phyloP scores from a whole-genome alignment of 2,113 vertebrate genomes.

The Ceyx cyanopectus region DNA sequence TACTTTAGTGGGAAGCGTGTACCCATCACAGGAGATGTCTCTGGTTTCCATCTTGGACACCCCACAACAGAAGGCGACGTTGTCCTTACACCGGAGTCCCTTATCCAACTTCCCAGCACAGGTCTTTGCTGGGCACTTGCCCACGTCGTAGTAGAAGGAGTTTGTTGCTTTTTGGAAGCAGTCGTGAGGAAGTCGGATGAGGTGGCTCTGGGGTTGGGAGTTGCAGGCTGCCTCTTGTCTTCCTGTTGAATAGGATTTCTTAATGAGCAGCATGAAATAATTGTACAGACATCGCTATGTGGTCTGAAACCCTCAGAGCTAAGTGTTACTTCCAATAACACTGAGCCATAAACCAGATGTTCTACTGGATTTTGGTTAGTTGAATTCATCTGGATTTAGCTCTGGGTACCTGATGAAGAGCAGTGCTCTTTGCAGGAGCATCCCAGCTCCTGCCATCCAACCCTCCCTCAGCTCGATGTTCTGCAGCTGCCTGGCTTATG shows the following conservation, averaged over 20 bases:
- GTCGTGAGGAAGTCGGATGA: slow-evolving; percentile 90
- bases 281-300: not conserved
- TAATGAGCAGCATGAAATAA: slow-evolving; percentile 14
- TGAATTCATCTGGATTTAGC: not conserved
- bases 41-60: slow-evolving; percentile 85
- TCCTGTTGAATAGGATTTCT: slow-evolving; percentile 76
- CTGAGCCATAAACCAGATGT: not conserved
- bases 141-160: slow-evolving; percentile 91
- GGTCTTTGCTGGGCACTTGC: slow-evolving; percentile 84
- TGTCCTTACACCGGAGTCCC: slow-evolving; percentile 90
- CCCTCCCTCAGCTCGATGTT: not conserved
- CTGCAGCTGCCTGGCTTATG: not conserved
- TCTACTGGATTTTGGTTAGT: not conserved
- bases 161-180: slow-evolving; percentile 91
- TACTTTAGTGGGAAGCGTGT: slow-evolving; percentile 89
- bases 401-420: not conserved
- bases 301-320: not conserved
- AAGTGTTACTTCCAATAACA: not conserved
- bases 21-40: slow-evolving; percentile 86
- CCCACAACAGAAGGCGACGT: slow-evolving; percentile 88
- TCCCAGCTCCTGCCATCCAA: not conserved
- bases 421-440: not conserved
- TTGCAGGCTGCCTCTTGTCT: slow-evolving; percentile 82
- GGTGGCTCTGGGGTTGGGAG: slow-evolving; percentile 85
- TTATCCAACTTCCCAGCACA: slow-evolving; percentile 88